phyloP scores from a whole-genome alignment of 2,113 vertebrate species.

The Cathartes aura region DNA sequence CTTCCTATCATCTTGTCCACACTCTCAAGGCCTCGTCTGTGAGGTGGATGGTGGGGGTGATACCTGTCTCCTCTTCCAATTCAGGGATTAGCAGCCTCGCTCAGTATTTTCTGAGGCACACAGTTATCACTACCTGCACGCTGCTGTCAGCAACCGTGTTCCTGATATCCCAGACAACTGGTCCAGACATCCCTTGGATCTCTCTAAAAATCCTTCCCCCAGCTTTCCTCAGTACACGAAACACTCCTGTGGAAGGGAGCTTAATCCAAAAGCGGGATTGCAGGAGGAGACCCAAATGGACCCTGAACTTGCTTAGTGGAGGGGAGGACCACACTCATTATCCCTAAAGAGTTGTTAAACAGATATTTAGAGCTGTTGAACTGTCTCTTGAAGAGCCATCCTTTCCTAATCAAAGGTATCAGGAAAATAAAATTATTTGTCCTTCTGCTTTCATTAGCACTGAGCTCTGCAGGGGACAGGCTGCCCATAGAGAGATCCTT shows the following conservation, averaged over 20 bases:
- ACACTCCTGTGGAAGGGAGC: background rate
- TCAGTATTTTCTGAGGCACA: background rate
- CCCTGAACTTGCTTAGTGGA: background rate
- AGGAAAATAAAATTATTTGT: background rate
- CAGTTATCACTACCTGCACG: background rate
- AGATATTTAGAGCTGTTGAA: background rate
- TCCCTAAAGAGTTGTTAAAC: background rate
- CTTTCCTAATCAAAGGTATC: background rate
- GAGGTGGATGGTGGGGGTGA: background rate
- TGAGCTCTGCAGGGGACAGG: background rate
- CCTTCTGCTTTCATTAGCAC: background rate
- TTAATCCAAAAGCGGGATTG: background rate
- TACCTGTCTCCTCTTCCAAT: background rate
- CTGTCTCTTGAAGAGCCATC: background rate
- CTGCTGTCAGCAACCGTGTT: background rate
- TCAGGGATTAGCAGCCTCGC: accelerated
- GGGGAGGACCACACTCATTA: background rate
- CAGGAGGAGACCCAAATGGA: background rate
- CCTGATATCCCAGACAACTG: background rate
- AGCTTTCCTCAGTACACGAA: background rate
- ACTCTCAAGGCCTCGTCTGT: accelerated
- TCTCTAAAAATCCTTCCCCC: background rate
- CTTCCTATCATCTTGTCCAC: background rate
- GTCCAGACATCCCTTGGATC: background rate
- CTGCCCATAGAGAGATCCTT: background rate